phyloP scores from a whole-genome alignment of 2,888 invertebrate species.

The Oegoconia quadripuncta region DNA sequence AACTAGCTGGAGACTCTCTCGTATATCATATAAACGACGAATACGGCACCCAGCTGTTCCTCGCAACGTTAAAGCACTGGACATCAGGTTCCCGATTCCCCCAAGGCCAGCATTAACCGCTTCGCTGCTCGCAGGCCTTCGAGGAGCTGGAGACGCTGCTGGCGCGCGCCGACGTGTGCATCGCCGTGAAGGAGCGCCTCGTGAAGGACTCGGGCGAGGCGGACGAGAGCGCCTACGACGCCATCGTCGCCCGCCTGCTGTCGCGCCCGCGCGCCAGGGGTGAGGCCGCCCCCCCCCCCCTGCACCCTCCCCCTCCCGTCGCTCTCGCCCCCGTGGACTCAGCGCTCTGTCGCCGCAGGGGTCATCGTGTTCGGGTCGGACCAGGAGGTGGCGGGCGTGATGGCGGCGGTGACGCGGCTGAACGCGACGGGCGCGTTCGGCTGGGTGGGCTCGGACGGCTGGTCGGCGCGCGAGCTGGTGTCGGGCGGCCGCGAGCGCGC shows the following conservation, averaged over 20 bases:
- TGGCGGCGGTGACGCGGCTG: constrained; percentile 91
- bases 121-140: constrained; percentile 86
- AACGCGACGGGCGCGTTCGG: constrained; percentile 92
- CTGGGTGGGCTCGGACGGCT: constrained; percentile 98
- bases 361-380: constrained; percentile 97
- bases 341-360: constrained; percentile 81
- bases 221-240: constrained; percentile 90
- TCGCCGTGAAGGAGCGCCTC: constrained; percentile 94
- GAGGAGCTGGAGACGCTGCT: constrained; percentile 94
- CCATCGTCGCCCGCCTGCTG: constrained; percentile 88
- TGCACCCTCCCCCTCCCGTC: too few species aligned
- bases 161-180: constrained; percentile 91
- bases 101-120: too few species aligned
- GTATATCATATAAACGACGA: too few species aligned
- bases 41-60: too few species aligned
- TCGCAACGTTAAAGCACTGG: too few species aligned
- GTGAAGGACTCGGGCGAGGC: constrained; percentile 97
- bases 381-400: constrained; percentile 96
- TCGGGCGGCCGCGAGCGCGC: constrained; percentile 92
- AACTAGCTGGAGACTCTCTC: too few species aligned
- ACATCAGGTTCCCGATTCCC: too few species aligned
- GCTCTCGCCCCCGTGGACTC: too few species aligned
- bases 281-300: constrained; percentile 56
- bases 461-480: constrained; percentile 93
- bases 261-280: constrained; percentile 93